phyloP scores from a whole-genome alignment of 2,888 invertebrate genomes.

The Polydrusus cervinus region DNA sequence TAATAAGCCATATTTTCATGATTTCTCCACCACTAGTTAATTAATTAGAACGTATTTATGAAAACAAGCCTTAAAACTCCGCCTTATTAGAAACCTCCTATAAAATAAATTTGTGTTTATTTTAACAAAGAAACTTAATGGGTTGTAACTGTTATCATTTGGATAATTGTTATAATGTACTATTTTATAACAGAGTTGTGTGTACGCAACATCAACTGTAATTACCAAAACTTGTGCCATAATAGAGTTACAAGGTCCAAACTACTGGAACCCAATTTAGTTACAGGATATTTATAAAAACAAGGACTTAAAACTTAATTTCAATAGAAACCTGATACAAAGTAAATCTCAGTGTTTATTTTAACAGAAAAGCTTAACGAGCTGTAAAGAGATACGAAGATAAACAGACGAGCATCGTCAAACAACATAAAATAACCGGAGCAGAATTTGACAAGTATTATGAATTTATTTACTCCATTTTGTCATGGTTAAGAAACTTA shows the following conservation, averaged over 20 bases:
- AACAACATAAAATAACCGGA: conserved; percentile 4
- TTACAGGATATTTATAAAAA: not conserved
- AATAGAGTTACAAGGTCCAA: not conserved
- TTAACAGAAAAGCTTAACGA: conserved; percentile 16
- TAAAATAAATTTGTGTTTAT: too few species aligned
- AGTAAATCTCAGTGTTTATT: conserved; percentile 14
- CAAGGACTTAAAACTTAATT: not conserved
- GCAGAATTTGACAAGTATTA: conserved; percentile 6
- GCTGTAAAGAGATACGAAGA: conserved; percentile 17
- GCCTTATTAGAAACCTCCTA: too few species aligned
- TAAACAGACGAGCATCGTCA: conserved; percentile 8
- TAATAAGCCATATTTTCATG: too few species aligned
- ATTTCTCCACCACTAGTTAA: too few species aligned
- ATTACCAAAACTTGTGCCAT: too few species aligned
- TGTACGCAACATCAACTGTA: too few species aligned
- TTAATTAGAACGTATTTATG: too few species aligned
- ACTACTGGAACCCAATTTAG: not conserved
- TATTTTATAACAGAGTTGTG: too few species aligned
- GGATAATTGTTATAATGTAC: too few species aligned
- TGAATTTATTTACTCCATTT: not conserved
- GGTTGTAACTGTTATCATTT: too few species aligned
- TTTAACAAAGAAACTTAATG: too few species aligned
- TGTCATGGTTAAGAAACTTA: not conserved
- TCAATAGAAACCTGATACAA: conserved; percentile 17
- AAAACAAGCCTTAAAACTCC: too few species aligned